phyloP scores from a whole-genome alignment of 2,888 invertebrate species.

The Orchestes rusci region DNA sequence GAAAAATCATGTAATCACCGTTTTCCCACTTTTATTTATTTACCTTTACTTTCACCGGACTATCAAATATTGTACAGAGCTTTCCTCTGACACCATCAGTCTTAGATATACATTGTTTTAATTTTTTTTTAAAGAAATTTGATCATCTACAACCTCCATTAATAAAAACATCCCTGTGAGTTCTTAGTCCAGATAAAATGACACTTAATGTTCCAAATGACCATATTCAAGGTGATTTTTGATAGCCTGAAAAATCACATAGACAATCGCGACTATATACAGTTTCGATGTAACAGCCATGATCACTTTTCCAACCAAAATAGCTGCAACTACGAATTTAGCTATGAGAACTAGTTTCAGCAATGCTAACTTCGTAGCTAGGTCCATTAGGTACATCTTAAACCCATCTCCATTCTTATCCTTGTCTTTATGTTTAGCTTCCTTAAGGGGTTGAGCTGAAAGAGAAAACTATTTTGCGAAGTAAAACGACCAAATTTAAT shows the following conservation, averaged over 20 bases:
- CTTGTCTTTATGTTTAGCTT: no score
- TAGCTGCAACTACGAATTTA: constrained; percentile 8
- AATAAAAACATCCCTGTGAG: no score
- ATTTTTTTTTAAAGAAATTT: background rate
- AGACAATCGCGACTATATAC: constrained; percentile 18
- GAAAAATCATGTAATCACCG: no score
- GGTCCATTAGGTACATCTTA: constrained; percentile 10
- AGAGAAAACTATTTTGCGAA: no score
- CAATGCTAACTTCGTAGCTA: constrained; percentile 11
- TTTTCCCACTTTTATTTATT: no score
- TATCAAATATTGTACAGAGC: no score
- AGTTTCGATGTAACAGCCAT: constrained; percentile 14
- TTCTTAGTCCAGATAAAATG: no score
- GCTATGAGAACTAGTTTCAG: constrained; percentile 15
- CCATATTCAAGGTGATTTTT: constrained; percentile 16
- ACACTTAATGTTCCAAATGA: constrained; percentile 8
- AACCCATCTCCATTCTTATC: constrained; percentile 10
- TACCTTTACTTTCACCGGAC: no score
- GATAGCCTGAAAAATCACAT: constrained; percentile 16
- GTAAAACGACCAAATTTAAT: no score
- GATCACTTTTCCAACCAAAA: constrained; percentile 9
- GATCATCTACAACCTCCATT: no score
- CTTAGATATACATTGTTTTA: background rate
- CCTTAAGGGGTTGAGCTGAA: no score
- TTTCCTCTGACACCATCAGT: no score